These are phyloP conservation scores for Monochamus alternatus DNA, from an alignment of 2,888 invertebrate species.

Conservation along the genomic window DNA sequence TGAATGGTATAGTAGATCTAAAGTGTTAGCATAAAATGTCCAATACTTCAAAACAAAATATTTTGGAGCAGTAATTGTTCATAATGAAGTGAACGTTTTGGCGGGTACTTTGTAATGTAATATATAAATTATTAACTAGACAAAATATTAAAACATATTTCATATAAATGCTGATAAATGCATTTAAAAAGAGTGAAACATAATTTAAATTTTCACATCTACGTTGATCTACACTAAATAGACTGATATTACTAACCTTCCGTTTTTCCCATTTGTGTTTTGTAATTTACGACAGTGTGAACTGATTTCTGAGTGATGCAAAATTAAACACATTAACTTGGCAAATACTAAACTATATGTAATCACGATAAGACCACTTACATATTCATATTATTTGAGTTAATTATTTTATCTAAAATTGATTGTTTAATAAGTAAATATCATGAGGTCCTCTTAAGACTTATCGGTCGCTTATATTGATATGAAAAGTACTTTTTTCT, in stretches of 20 bases:
- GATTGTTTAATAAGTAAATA: conserved; percentile 37
- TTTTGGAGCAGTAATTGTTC: too few relatives aligned
- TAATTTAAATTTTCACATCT: neutral
- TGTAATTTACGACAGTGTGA: too few relatives aligned
- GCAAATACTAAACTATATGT: conserved; percentile 4
- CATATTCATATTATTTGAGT: conserved; percentile 19
- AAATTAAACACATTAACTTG: neutral
- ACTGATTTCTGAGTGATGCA: neutral
- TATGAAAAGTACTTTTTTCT: neutral
- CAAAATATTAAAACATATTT: too few relatives aligned
- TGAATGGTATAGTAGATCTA: too few relatives aligned
- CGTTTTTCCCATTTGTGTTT: conserved; percentile 14
- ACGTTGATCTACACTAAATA: neutral
- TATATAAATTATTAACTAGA: too few relatives aligned
- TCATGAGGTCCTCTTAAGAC: conserved; percentile 33
- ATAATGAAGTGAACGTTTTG: too few relatives aligned
- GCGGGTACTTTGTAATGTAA: too few relatives aligned
- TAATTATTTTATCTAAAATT: conserved; percentile 47
- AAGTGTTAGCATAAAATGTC: too few relatives aligned
- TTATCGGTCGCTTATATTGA: conserved; percentile 17
- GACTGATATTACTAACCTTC: conserved; percentile 11
- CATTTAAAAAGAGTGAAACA: neutral
- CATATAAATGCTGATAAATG: neutral
- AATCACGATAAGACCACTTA: conserved; percentile 17
- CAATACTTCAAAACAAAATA: too few relatives aligned